Evolutionary conservation across 2,797 vertebrate species (phyloP).

Genomic region (Alosa sapidissima): DNA sequence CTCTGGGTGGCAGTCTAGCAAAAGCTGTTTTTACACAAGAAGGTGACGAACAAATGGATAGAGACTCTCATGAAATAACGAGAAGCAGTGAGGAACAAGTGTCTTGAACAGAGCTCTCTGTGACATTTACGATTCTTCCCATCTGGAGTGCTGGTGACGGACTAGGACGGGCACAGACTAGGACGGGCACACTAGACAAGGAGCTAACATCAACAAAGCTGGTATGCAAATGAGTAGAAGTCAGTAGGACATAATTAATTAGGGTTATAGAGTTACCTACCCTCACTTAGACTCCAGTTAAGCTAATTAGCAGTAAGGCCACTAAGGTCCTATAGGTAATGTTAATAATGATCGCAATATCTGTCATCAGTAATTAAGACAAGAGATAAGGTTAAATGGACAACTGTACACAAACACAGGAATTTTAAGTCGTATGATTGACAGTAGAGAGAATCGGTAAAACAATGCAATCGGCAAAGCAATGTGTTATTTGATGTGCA

Average conservation of each 20-base stretch:
- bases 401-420: not conserved
- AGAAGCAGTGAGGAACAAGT: not conserved
- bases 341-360: not conserved
- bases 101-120: not conserved
- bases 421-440: not conserved
- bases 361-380: not conserved
- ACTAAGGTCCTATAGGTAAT: not conserved
- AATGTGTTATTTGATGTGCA: conserved; percentile 33
- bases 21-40: conserved; percentile 14
- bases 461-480: too few relatives aligned
- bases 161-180: not conserved
- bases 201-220: not conserved
- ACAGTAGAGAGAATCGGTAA: conserved; percentile 28
- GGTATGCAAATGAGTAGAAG: not conserved
- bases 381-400: not conserved
- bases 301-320: not conserved
- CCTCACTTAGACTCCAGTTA: not conserved
- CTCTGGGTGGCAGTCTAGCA: conserved; percentile 41
- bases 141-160: not conserved
- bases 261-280: not conserved
- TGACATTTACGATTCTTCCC: not conserved
- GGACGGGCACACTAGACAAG: not conserved
- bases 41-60: not conserved
- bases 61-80: not conserved
- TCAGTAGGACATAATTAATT: not conserved